A percentile compares a stretch with the other conserved stretches of the same genome.
These are phyloP conservation scores for Cistogaster globosa DNA, from an alignment of 2,888 invertebrate genomes.

Conservation along the genomic window DNA sequence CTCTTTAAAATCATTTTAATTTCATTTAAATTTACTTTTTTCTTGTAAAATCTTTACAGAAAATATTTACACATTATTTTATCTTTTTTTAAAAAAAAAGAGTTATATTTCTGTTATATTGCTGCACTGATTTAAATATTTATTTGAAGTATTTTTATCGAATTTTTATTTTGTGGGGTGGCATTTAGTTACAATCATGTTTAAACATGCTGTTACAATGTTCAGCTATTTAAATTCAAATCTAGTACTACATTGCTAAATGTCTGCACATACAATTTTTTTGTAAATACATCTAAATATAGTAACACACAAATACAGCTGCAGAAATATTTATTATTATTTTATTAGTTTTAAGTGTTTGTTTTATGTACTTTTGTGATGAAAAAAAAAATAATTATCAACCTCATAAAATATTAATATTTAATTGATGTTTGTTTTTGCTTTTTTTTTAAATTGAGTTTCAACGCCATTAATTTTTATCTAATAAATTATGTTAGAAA, in stretches of 20 bases:
- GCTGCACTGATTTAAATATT: slow-evolving; percentile 26
- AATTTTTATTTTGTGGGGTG: slow-evolving; percentile 21
- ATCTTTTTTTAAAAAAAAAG: not conserved
- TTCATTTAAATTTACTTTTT: not conserved
- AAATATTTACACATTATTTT: slow-evolving; percentile 18
- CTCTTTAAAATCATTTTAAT: not conserved
- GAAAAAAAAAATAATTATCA: not conserved
- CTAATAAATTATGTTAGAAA: not conserved
- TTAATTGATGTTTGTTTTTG: slow-evolving; percentile 7
- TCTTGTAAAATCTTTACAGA: not conserved
- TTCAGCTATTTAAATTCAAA: slow-evolving; percentile 35
- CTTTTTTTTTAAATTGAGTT: not conserved
- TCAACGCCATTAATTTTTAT: not conserved
- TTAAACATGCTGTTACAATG: slow-evolving; percentile 64
- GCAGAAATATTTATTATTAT: too few relatives aligned
- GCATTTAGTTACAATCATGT: slow-evolving; percentile 65
- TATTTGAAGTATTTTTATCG: slow-evolving; percentile 28
- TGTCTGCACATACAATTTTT: slow-evolving; percentile 23
- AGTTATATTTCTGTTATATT: not conserved
- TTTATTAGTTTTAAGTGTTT: not conserved
- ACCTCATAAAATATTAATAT: slow-evolving; percentile 18
- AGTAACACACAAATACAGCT: not conserved
- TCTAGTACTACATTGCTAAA: slow-evolving; percentile 8
- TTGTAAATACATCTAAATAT: slow-evolving; percentile 2
- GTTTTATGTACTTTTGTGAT: not conserved